These are phyloP conservation scores for Acromyrmex heyeri DNA, from an alignment of 1,140 invertebrate species.

Conservation along the genomic window DNA sequence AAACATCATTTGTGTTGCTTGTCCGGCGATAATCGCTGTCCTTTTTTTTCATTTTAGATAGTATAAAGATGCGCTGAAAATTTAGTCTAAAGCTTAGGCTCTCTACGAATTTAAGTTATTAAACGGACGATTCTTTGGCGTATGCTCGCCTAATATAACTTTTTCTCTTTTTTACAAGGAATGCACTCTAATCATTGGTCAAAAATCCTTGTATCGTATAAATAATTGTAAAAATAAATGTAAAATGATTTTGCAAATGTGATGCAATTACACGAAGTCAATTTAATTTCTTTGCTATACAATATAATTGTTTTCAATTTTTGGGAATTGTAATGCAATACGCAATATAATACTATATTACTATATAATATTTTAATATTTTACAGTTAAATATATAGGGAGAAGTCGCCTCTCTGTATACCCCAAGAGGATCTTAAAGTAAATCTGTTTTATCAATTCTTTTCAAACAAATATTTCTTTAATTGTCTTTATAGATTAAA, in stretches of 20 bases:
- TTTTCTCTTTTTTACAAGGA: neutral
- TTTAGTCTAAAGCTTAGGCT: slow-evolving; percentile 23
- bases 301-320: slow-evolving; percentile 4
- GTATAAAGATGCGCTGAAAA: slow-evolving; percentile 58
- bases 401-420: too few species aligned
- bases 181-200: neutral
- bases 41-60: slow-evolving; percentile 35
- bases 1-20: slow-evolving; percentile 64
- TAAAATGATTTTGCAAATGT: neutral
- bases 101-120: slow-evolving; percentile 12
- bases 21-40: neutral
- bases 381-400: too few species aligned
- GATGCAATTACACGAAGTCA: neutral
- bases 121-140: slow-evolving; percentile 37
- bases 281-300: neutral
- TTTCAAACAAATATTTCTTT: too few species aligned
- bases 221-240: neutral
- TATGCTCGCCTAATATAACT: neutral
- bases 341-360: neutral
- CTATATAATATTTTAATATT: too few species aligned
- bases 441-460: too few species aligned
- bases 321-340: neutral
- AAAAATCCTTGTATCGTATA: neutral
- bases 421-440: too few species aligned
- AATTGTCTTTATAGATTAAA: too few species aligned